Evolutionary conservation across 2,888 invertebrate species (phyloP), one percentile per base, ranked within the genome.

Genomic region (Chromoteleia sp.): DNA sequence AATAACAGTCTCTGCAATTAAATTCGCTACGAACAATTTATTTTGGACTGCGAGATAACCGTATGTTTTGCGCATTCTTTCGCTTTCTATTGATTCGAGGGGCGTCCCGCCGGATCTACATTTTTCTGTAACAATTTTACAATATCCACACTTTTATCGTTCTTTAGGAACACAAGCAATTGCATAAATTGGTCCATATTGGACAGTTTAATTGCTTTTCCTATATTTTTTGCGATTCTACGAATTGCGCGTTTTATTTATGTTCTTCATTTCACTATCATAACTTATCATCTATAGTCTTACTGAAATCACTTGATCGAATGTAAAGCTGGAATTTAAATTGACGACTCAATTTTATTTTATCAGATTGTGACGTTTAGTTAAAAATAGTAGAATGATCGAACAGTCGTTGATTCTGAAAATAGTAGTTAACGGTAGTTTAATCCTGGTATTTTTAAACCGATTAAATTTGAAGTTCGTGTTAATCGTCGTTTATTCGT

Each of bases 171-270:
- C 61, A 74, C 58, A 39, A 21, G 52, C 68, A 61, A 76, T 76
- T 76, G 76, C 76, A 76, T 76, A 76, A 76, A 68, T 76, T 76
- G 68, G 76, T 52, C 36, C 52, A 58, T 39, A 68, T 30, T 68
- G 68, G 76, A 76, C 76, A 68, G 43, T 76, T 76, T 76, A 76
- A 76, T 76, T 68, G 68, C 76, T 76, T 76, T 68, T 25, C 68
- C 68, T 63, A 76, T 76, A 76, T 75, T 61, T 68, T 74, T 68
- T 58, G 48, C 15, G 2, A 17, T 21, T 33, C 19, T 68, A 36
- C 52, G 68, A 50, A 76, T 59, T 30, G 48, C 41, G 4, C 21
- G 36, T 52, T 67, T 67, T 75, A 50, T 67, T 14, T 65, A 65
- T 36, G 39, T 63, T 65, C 58, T 48, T 65, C 58, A 65, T 58